Conservation (phyloP, 2,113 vertebrate species). For the Kryptolebias marmoratus region DNA sequence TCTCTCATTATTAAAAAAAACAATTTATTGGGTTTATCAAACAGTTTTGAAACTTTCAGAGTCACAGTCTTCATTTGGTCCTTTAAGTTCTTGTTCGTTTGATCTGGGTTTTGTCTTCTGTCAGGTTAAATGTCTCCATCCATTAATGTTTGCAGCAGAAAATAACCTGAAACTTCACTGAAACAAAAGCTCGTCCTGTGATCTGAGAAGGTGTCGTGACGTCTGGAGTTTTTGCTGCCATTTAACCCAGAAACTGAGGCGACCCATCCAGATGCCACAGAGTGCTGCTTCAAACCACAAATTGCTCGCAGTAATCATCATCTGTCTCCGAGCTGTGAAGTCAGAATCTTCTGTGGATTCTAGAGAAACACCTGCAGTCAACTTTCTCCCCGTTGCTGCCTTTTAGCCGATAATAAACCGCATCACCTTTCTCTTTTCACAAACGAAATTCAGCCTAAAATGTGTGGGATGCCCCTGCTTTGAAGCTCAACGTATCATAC, state of each 20-base stretch:
- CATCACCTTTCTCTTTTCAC: too few species aligned
- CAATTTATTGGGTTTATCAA: too few species aligned
- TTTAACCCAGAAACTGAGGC: conserved; percentile 1
- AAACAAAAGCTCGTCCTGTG: neutral
- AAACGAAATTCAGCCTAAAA: too few species aligned
- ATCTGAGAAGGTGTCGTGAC: neutral
- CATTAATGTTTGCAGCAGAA: too few species aligned
- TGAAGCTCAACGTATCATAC: too few species aligned
- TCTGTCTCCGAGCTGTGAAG: conserved; percentile 17
- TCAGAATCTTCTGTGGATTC: conserved; percentile 2
- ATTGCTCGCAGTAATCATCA: conserved; percentile 23
- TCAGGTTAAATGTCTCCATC: too few species aligned
- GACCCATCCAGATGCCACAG: conserved; percentile 15
- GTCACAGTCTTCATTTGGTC: too few species aligned
- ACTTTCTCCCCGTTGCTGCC: neutral
- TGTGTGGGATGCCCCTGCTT: too few species aligned
- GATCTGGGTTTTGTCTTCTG: too few species aligned
- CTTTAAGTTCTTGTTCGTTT: too few species aligned
- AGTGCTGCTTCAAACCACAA: conserved; percentile 37
- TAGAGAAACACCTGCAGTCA: conserved; percentile 43
- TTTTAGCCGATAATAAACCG: neutral
- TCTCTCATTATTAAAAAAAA: too few species aligned
- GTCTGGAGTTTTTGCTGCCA: neutral
- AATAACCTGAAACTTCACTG: neutral
- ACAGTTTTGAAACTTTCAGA: too few species aligned